Evolutionary conservation across 2,797 vertebrate species (phyloP).

Genomic region (Mus spretus): DNA sequence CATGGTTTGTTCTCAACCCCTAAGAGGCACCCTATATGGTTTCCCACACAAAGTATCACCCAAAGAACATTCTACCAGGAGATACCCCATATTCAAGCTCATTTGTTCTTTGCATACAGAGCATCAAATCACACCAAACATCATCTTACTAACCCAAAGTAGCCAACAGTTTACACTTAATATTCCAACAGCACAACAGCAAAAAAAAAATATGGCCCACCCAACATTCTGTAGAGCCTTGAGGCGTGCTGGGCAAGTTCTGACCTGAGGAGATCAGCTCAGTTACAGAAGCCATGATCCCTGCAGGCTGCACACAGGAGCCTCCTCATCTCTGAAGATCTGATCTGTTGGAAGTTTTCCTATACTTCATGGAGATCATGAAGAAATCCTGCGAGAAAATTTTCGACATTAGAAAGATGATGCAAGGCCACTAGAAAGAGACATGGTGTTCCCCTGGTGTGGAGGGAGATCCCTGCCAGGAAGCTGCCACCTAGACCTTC

Average conservation of each 20-base stretch:
- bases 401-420: background rate
- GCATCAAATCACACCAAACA: background rate
- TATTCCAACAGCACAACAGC: slow-evolving; percentile 1
- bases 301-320: background rate
- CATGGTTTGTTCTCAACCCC: background rate
- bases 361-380: background rate
- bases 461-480: background rate
- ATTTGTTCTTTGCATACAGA: background rate
- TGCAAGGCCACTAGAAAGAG: background rate
- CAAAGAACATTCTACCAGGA: background rate
- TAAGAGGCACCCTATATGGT: background rate
- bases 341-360: background rate
- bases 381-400: background rate
- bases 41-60: background rate
- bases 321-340: background rate
- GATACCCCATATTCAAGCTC: background rate
- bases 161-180: background rate
- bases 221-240: background rate
- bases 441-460: background rate
- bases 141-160: background rate
- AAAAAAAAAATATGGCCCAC: background rate
- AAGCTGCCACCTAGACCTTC: background rate
- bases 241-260: background rate
- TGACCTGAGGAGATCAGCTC: background rate
- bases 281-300: background rate